These are phyloP conservation scores for Montipora capitata DNA, from an alignment of 92 coral and sea anemone species.

Conservation along the genomic window DNA sequence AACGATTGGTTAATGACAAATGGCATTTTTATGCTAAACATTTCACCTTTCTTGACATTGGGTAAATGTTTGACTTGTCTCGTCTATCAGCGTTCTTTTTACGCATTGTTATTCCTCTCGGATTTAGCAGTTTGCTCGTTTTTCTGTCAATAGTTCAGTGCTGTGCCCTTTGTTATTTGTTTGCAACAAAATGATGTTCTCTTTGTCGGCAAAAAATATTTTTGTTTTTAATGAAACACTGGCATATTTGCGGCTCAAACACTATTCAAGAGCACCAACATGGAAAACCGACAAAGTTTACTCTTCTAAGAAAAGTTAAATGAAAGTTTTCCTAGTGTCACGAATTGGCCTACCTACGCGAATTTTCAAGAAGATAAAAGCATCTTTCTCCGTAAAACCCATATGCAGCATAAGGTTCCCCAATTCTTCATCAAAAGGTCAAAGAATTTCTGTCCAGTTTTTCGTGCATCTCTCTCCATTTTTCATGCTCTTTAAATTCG, in stretches of 20 bases:
- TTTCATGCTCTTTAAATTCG: conserved; percentile 4
- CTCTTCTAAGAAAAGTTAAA: conserved; percentile 39
- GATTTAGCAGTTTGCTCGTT: conserved; percentile 56
- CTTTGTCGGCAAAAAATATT: conserved; percentile 59
- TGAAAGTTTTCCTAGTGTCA: conserved; percentile 19
- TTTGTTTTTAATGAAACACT: conserved; percentile 52
- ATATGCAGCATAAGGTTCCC: too few relatives aligned
- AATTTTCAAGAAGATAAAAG: background rate
- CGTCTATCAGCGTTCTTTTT: conserved; percentile 3
- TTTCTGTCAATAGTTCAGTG: conserved; percentile 24
- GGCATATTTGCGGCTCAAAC: conserved; percentile 60
- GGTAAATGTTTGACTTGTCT: conserved; percentile 82
- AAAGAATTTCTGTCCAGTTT: background rate
- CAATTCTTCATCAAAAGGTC: background rate
- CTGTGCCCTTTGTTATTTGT: conserved; percentile 34
- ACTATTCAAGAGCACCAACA: conserved; percentile 53
- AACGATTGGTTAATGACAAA: conserved; percentile 72
- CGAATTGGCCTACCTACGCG: background rate
- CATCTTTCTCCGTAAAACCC: background rate
- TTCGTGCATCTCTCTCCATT: background rate
- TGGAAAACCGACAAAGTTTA: conserved; percentile 36
- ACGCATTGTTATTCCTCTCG: conserved; percentile 36
- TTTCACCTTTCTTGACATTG: conserved; percentile 64
- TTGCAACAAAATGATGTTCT: conserved; percentile 44
- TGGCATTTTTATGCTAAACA: conserved; percentile 81